Evolutionary conservation across 2,888 invertebrate genomes (phyloP), one percentile per base, ranked within the genome.

Genomic region (Mystacides longicornis): DNA sequence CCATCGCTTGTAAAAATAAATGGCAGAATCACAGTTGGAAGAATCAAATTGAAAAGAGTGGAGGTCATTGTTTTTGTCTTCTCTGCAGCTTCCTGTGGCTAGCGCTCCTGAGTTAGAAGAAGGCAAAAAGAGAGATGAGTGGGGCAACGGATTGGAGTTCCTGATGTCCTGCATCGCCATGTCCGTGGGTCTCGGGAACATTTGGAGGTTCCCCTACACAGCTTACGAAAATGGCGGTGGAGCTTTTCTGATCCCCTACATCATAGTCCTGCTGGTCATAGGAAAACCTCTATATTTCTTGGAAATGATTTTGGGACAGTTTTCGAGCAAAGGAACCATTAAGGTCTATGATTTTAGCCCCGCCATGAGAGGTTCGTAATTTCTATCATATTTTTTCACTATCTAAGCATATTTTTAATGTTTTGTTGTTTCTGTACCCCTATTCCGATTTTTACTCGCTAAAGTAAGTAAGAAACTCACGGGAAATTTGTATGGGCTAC

Each of bases 231-330:
- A 85, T 65, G 85, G 85, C 1, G 85, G 85, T 1, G 84, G 83
- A 2, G 84, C 83, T 1, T 85, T 85, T 63, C 68, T 85, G 23
- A 82, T 85, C 57, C 85, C 85, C 0, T 85, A 85, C 63, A 67
- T 85, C 23, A 75, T 84, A 37, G 79, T 85, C 1, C 68, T 86
- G 21, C 67, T 82, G 22, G 65, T 85, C 47, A 79, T 86, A 21
- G 85, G 85, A 2, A 77, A 82, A 60, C 85, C 85, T 0, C 72
- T 88, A 51, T 87, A 88, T 64, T 86, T 84, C 64, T 70, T 89
- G 72, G 87, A 89, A 70, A 81, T 85, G 73, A 68, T 82, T 5
- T 67, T 87, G 42, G 88, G 88, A 1, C 88, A 88, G 68, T 88
- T 87, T 65, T 81, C 82, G 18, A 82, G 83, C 60, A 76, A 79